Evolutionary conservation across 2,113 vertebrate genomes (phyloP).

Genomic region (Tiliqua scincoides): DNA sequence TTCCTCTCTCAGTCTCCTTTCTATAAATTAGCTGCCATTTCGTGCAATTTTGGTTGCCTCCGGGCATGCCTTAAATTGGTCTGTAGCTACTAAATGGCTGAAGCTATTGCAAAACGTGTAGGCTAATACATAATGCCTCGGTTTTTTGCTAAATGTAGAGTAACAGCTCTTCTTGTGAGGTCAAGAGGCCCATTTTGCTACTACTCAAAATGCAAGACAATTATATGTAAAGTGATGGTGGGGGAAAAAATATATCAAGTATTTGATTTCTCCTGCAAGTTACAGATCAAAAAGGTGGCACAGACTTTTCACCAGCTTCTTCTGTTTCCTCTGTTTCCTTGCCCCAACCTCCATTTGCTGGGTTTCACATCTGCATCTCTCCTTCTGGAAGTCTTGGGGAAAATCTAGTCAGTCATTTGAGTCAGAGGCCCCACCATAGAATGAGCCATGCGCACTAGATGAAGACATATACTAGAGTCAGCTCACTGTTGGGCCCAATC

Average conservation of each 20-base stretch:
- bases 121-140: conserved; percentile 84
- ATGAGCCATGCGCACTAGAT: neutral
- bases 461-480: neutral
- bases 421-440: neutral
- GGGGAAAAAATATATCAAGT: neutral
- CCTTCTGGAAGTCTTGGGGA: neutral
- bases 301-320: conserved; percentile 30
- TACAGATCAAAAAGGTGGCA: conserved; percentile 23
- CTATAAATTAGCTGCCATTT: conserved; percentile 85
- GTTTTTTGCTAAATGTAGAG: conserved; percentile 79
- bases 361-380: conserved; percentile 2
- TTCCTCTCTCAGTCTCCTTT: conserved; percentile 77
- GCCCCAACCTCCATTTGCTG: neutral
- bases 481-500: neutral
- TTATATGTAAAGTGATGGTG: conserved; percentile 69
- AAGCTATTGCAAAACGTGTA: conserved; percentile 81
- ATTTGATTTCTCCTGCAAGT: conserved; percentile 45
- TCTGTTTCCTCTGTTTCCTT: conserved; percentile 6
- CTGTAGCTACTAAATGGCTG: conserved; percentile 82
- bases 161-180: conserved; percentile 85
- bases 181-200: conserved; percentile 76
- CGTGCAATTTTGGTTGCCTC: conserved; percentile 84
- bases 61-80: conserved; percentile 83
- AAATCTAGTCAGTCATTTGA: neutral
- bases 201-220: conserved; percentile 72